phyloP scores from a whole-genome alignment of 2,888 invertebrate species.

The Trachelus troglodyta region DNA sequence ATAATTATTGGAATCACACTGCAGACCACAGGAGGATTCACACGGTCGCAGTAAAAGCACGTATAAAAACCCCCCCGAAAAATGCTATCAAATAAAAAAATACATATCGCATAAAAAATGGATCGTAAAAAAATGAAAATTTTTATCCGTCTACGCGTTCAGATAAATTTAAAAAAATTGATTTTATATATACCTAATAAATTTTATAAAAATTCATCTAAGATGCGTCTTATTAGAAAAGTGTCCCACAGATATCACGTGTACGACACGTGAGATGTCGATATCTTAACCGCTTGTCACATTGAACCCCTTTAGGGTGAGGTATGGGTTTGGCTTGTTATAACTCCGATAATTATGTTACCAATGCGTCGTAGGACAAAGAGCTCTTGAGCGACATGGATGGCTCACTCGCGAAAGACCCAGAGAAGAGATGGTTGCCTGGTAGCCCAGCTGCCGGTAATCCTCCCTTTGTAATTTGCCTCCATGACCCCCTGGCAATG shows the following conservation, averaged over 20 bases:
- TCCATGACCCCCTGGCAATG: slow-evolving; percentile 61
- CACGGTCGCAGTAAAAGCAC: slow-evolving; percentile 40
- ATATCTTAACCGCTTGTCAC: slow-evolving; percentile 43
- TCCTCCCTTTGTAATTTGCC: slow-evolving; percentile 67
- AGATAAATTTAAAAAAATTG: not conserved
- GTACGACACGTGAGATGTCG: slow-evolving; percentile 31
- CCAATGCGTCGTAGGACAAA: slow-evolving; percentile 65
- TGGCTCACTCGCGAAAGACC: slow-evolving; percentile 28
- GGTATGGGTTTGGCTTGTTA: slow-evolving; percentile 63
- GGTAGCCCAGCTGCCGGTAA: slow-evolving; percentile 66
- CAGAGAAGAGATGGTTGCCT: slow-evolving; percentile 53
- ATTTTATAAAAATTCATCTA: no score
- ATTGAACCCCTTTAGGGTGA: slow-evolving; percentile 48
- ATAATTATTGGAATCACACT: slow-evolving; percentile 61
- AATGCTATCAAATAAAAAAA: no score
- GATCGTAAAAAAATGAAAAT: no score
- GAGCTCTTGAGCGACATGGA: slow-evolving; percentile 56
- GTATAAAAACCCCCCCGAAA: no score
- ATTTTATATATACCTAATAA: not conserved
- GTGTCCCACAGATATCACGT: slow-evolving; percentile 19
- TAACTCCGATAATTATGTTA: slow-evolving; percentile 67
- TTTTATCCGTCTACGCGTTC: not conserved
- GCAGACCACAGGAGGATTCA: slow-evolving; percentile 56
- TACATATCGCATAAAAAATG: no score
- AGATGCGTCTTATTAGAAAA: no score